Conservation (phyloP, 2,797 vertebrate species). For the Scyliorhinus canicula region DNA sequence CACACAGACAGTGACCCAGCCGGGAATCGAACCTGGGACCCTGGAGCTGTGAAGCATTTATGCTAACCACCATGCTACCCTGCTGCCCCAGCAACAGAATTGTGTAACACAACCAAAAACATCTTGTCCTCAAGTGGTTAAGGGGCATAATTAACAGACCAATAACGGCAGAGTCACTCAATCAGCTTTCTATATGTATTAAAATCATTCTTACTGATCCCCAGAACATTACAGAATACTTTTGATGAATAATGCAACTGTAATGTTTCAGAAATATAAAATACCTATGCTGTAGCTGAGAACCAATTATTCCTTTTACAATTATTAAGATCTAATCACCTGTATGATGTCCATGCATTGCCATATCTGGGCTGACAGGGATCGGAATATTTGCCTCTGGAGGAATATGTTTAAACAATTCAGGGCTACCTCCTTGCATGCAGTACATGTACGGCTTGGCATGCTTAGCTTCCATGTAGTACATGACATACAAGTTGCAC, state of each 20-base stretch:
- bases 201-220: background rate
- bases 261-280: background rate
- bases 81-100: background rate
- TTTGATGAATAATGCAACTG: background rate
- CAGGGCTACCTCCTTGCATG: conserved; percentile 65
- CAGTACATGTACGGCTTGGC: conserved; percentile 83
- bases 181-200: background rate
- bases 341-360: conserved; percentile 58
- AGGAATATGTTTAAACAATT: conserved; percentile 77
- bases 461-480: conserved; percentile 88
- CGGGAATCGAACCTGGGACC: too few species aligned
- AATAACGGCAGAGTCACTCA: background rate
- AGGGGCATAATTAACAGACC: background rate
- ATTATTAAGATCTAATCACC: conserved; percentile 49
- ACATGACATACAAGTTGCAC: conserved; percentile 99
- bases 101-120: background rate
- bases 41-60: too few species aligned
- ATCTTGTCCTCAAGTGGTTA: background rate
- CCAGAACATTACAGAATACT: background rate
- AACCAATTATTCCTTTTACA: background rate
- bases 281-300: background rate
- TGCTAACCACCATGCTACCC: too few species aligned
- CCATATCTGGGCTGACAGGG: conserved; percentile 63
- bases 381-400: conserved; percentile 79
- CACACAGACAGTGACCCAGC: too few species aligned